Evolutionary conservation across 2,797 vertebrate species (phyloP).

Genomic region (Threskiornis aethiopicus): DNA sequence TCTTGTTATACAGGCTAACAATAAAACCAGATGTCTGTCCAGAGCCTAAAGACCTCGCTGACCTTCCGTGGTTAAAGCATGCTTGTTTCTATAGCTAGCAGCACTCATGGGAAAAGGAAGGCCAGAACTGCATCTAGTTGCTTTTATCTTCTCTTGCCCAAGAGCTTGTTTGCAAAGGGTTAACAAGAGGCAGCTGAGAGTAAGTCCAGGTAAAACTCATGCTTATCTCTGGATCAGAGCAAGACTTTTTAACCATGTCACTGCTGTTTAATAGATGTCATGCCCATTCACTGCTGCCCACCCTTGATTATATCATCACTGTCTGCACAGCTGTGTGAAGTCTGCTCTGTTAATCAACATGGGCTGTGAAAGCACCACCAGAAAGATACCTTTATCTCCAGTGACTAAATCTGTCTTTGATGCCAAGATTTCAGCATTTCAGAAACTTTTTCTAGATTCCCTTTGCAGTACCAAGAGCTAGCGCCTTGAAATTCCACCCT

Average conservation of each 20-base stretch:
- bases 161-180: neutral
- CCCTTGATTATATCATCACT: neutral
- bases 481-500: neutral
- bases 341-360: neutral
- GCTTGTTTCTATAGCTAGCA: neutral
- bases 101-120: neutral
- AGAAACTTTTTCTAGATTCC: neutral
- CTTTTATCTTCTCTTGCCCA: neutral
- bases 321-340: neutral
- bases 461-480: neutral
- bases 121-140: neutral
- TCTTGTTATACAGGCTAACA: conserved; percentile 27
- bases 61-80: neutral
- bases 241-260: neutral
- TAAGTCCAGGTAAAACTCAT: neutral
- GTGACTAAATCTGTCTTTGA: neutral
- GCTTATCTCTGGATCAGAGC: neutral
- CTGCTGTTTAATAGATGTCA: neutral
- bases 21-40: neutral
- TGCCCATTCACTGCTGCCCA: neutral
- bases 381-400: neutral
- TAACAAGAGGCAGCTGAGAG: neutral
- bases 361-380: neutral
- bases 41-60: neutral
- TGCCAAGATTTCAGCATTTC: neutral